Evolutionary conservation across 2,113 vertebrate species (phyloP), one percentile per base, ranked within the genome.

Genomic region (Colinus virginianus): DNA sequence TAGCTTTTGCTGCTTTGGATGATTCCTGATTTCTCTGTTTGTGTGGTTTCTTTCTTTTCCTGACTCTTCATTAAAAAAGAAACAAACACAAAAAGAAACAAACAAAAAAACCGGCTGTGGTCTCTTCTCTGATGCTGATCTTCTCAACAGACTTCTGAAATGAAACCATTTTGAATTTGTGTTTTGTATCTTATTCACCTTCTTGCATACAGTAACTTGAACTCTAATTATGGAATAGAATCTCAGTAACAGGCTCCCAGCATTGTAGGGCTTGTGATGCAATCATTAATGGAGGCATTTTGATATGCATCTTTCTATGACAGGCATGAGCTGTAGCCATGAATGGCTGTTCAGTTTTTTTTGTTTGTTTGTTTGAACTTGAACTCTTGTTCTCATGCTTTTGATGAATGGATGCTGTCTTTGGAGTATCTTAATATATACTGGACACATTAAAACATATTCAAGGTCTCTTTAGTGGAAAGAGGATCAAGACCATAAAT

Each of bases 251-350:
- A 96, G 83, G 80, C 90, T 96, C 97, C 96, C 84, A 90, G 86
- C 79, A 92, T 95, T 58, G 28, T 71, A 95, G 91, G 45, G 12
- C 79, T 96, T 96, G 67, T 5, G 30, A 95, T 69, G 78, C 90
- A 89, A 84, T 97, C 79, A 69, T 97, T 97, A 96, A 94, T 79
- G 72, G 90, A 90, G 55, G 62, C 95, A 89, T 97, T 97, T 89
- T 95, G 88, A 95, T 95, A 81, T 59, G 32, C 76, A 95, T 61
- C 69, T 89, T 91, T 87, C 26, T 43, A 63, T 53, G 90, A 85
- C 79, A 96, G 84, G 84, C 88, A 94, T 95, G 96, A 96, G 84
- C 91, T 94, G 79, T 94, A 91, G 84, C 88, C 95, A 95, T 71
- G 95, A 96, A 95, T 92, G 59, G 20, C 55, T 96, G 92, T 96